These are phyloP conservation scores for Noctua comes DNA, from an alignment of 2,888 invertebrate genomes.

Conservation along the genomic window DNA sequence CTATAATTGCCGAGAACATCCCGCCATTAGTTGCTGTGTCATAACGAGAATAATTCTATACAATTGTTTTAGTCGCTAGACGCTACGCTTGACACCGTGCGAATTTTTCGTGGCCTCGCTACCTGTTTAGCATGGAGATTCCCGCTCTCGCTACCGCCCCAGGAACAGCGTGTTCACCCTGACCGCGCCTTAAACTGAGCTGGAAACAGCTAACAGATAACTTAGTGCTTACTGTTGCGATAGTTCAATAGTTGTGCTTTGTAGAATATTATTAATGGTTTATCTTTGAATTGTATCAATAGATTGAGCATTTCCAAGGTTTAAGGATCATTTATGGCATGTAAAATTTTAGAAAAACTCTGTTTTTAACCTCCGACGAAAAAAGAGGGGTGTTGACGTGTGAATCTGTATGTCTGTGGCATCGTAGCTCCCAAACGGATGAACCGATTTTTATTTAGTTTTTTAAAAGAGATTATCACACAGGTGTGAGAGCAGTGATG, in stretches of 20 bases:
- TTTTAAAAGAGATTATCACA: background rate
- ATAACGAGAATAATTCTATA: no score
- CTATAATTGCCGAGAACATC: no score
- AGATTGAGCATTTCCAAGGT: background rate
- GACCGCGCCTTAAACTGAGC: background rate
- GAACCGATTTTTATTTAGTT: background rate
- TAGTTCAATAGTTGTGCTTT: background rate
- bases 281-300: background rate
- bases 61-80: background rate
- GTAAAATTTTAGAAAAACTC: background rate
- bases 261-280: background rate
- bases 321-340: background rate
- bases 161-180: background rate
- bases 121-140: background rate
- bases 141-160: background rate
- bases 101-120: background rate
- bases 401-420: background rate
- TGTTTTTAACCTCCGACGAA: background rate
- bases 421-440: background rate
- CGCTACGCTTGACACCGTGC: background rate
- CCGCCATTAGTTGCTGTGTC: no score
- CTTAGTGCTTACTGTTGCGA: constrained; percentile 22
- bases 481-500: background rate
- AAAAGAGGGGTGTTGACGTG: background rate
- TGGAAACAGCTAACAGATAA: background rate